These are phyloP conservation scores for Drosophila colorata DNA, from an alignment of 2,888 invertebrate genomes.

Conservation along the genomic window DNA sequence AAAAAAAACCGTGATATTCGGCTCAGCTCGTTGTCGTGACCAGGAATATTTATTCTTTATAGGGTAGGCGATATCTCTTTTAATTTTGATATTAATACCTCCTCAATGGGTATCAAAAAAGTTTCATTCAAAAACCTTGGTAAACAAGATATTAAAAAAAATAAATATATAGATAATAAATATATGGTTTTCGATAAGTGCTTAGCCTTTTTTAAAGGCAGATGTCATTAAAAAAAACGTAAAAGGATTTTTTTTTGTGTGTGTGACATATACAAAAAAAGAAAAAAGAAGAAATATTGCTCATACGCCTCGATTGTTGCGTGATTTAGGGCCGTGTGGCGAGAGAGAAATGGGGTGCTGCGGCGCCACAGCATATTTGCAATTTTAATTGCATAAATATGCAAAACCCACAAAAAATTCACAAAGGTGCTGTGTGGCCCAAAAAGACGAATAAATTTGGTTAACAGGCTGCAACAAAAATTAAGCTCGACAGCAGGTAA, in stretches of 20 bases:
- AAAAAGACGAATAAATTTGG: slow-evolving; percentile 23
- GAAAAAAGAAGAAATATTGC: slow-evolving; percentile 29
- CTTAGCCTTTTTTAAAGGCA: too few species aligned
- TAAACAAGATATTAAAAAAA: too few species aligned
- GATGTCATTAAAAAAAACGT: not conserved
- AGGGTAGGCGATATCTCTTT: too few species aligned
- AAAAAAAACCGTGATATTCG: too few species aligned
- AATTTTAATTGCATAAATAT: slow-evolving; percentile 84
- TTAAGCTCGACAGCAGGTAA: slow-evolving; percentile 30
- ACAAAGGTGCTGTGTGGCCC: slow-evolving; percentile 16
- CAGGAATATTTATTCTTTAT: too few species aligned
- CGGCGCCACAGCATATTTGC: slow-evolving; percentile 77
- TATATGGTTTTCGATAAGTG: too few species aligned
- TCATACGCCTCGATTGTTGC: slow-evolving; percentile 47
- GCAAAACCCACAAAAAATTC: slow-evolving; percentile 58
- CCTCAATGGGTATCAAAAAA: too few species aligned
- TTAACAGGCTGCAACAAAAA: slow-evolving; percentile 30
- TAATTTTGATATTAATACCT: too few species aligned
- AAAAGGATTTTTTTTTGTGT: slow-evolving; percentile 29
- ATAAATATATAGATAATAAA: too few species aligned
- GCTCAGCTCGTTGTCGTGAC: too few species aligned
- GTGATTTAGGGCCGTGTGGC: slow-evolving; percentile 23
- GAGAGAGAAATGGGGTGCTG: not conserved
- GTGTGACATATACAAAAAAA: slow-evolving; percentile 11
- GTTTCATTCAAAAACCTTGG: too few species aligned